Base-by-base conservation (phyloP, 2,888 invertebrate species). In the Eristalis tenax region DNA sequence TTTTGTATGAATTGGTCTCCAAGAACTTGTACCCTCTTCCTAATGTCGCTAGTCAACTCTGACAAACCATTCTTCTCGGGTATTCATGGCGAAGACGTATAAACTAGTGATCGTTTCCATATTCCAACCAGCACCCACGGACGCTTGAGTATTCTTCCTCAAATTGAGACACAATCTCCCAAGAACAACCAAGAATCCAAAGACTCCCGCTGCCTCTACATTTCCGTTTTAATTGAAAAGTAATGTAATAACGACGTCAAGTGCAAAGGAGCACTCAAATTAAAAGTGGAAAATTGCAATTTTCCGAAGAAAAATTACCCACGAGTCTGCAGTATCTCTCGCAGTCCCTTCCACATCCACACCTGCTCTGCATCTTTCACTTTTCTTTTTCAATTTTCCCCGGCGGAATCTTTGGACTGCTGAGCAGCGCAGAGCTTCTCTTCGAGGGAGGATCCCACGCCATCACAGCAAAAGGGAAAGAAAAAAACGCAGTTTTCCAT, bases 271-370 rank as follows among this genome's bases (percentile, higher is more conserved):
- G 64, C 64, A 78, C 63, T 78, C 75, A 79, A 75, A 70, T 56
- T 75, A 66, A 76, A 79, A 75, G 79, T 84, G 75, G 26, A 84
- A 76, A 84, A 84, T 84, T 84, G 80, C 84, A 75, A 75, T 75
- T 50, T 75, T 70, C 70, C 18, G 69, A 35, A 35, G 50, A 79
- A 75, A 83, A 79, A 79, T 75, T 75, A 70, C 83, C 75, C 65
- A 80, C 68, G 79, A 71, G 56, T 76, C 80, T 66, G 10, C 26
- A 11, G 13, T 26, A 1, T 18, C 22, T 5, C 11, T 13, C 22
- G 13, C 40, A n/a, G 43, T 43, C 40, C 40, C 59, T 75, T 32
- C 22, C 10, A n/a, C 26, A n/a, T 56, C 22, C 56, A 26, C n/a
- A 40, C 23, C 64, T 50, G 11, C 28, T 63, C 11, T 13, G 40